Evolutionary conservation across 2,113 vertebrate genomes (phyloP).

Genomic region (Eurystomus gularis): DNA sequence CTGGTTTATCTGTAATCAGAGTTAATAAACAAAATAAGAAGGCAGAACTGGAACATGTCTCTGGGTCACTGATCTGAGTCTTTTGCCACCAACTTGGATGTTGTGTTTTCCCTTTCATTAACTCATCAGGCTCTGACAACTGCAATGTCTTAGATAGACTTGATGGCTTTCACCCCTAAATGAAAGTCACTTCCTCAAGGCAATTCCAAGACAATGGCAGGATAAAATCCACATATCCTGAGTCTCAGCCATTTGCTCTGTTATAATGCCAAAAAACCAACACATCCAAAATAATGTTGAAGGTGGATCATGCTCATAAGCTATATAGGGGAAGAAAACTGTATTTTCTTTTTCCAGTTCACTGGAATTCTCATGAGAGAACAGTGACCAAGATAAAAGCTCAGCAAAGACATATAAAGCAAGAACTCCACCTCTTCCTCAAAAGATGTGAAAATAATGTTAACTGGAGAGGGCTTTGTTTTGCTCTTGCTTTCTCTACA

Average conservation of each 20-base stretch:
- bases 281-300: not conserved
- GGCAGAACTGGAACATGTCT: not conserved
- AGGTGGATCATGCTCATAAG: not conserved
- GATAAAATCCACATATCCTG: not conserved
- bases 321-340: not conserved
- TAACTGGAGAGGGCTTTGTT: conserved; percentile 33
- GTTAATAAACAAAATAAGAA: conserved; percentile 19
- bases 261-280: not conserved
- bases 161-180: not conserved
- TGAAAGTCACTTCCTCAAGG: not conserved
- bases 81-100: not conserved
- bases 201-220: not conserved
- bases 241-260: not conserved
- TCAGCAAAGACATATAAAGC: conserved; percentile 36
- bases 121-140: conserved; percentile 7
- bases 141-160: not conserved
- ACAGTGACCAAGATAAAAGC: conserved; percentile 39
- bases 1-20: not conserved
- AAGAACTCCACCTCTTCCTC: conserved; percentile 15
- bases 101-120: conserved; percentile 28
- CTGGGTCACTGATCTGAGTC: not conserved
- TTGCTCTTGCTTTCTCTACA: conserved; percentile 59
- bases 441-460: conserved; percentile 38
- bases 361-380: not conserved
- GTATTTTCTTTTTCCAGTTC: not conserved